Conservation (phyloP, 2,797 vertebrate genomes). For the Zenarchopterus dispar region DNA sequence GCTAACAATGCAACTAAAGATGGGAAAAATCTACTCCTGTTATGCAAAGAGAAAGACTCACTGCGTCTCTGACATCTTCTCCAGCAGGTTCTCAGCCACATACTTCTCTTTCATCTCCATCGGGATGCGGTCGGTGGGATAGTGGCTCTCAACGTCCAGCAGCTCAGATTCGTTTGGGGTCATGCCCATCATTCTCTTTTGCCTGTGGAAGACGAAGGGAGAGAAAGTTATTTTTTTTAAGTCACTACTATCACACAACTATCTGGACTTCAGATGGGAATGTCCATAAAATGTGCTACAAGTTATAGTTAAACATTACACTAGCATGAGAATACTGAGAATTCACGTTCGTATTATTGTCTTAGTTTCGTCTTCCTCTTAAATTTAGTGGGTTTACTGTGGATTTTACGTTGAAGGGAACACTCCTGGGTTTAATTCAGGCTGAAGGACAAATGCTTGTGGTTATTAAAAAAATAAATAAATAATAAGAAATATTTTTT, state of each 20-base stretch:
- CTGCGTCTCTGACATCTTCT: constrained; percentile 88
- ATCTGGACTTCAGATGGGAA: neutral
- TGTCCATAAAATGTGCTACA: neutral
- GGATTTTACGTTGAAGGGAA: too few species aligned
- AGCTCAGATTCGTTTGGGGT: constrained; percentile 87
- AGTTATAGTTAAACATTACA: too few species aligned
- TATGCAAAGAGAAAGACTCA: constrained; percentile 70
- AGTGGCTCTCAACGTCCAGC: constrained; percentile 86
- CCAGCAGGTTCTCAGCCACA: constrained; percentile 86
- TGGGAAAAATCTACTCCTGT: neutral
- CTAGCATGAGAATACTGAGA: too few species aligned
- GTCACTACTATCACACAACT: too few species aligned
- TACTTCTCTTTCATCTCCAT: constrained; percentile 90
- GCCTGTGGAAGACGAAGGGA: constrained; percentile 66
- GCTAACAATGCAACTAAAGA: too few species aligned
- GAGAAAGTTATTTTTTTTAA: neutral
- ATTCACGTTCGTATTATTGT: neutral
- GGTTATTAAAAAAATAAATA: too few species aligned
- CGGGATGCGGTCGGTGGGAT: constrained; percentile 83
- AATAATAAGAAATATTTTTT: too few species aligned
- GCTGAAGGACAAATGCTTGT: too few species aligned
- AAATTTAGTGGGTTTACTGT: neutral
- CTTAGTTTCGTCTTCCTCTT: neutral
- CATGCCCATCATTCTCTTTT: constrained; percentile 95
- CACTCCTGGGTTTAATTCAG: too few species aligned